Conservation (phyloP, 2,797 vertebrate genomes). For the Pseudopleuronectes americanus region DNA sequence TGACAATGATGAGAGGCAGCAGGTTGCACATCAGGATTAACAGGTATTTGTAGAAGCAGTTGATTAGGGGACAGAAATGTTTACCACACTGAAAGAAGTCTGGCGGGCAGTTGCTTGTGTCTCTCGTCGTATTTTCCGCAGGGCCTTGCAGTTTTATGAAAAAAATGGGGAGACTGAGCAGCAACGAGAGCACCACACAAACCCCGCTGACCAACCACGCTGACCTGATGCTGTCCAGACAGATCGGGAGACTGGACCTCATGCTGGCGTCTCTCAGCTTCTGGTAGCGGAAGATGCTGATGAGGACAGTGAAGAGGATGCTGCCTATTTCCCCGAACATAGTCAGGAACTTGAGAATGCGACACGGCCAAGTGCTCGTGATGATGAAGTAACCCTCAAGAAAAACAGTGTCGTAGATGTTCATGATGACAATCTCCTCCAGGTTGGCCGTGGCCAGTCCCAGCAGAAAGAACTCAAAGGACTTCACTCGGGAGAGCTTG, state of each 20-base stretch:
- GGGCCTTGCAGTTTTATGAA: constrained; percentile 25
- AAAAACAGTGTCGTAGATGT: constrained; percentile 67
- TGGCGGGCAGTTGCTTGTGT: constrained; percentile 45
- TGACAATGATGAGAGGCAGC: constrained; percentile 78
- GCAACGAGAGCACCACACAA: constrained; percentile 49
- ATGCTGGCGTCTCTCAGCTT: constrained; percentile 75
- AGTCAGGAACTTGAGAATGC: constrained; percentile 71
- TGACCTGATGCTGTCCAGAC: constrained; percentile 69
- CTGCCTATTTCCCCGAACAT: constrained; percentile 71
- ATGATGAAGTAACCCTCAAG: background rate
- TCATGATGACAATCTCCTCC: constrained; percentile 74
- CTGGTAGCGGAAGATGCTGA: constrained; percentile 82
- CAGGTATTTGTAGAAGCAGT: constrained; percentile 72
- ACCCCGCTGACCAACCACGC: constrained; percentile 55
- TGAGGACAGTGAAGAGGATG: constrained; percentile 83
- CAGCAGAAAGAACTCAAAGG: constrained; percentile 82
- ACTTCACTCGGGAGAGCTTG: constrained; percentile 65
- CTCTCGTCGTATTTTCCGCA: constrained; percentile 16
- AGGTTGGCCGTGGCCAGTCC: constrained; percentile 77
- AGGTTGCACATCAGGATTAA: constrained; percentile 71
- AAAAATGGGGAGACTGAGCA: constrained; percentile 69
- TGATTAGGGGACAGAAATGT: constrained; percentile 56
- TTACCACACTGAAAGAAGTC: constrained; percentile 76
- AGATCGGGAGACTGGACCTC: constrained; percentile 62
- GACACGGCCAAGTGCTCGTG: constrained; percentile 46